Evolutionary conservation across 1,140 invertebrate genomes (phyloP), one percentile per base, ranked within the genome.

Genomic region (Drosophila albomicans): DNA sequence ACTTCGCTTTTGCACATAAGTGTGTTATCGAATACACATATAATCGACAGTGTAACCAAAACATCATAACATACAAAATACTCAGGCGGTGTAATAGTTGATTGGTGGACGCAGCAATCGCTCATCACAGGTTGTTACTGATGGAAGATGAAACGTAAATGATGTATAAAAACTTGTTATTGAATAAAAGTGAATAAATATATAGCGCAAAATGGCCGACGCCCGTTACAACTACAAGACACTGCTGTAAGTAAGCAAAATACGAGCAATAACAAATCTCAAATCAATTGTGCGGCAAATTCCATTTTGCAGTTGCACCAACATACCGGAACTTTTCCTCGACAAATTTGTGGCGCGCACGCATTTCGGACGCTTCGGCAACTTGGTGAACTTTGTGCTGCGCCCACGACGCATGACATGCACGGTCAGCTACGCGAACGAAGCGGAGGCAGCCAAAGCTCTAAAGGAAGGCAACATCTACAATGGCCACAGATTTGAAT

Each of bases 301-400:
- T 48, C 2, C 5, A n/a, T 3, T 54, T 62, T 70, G 7, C 75
- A 95, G 94, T 52, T 96, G 95, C 77, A 92, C 93, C 7, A 93
- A 95, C 78, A 95, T 96, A 28, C 96, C 96, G 1, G 94, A 95
- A 63, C 79, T 93, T 3, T 93, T 96, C 45, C 94, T 96, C n/a
- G 91, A 95, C 75, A 94, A 94, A 78, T 86, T 91, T 58, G 87
- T 94, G 51, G 95, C 95, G 2, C 95, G 95, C 68, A 93, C 94
- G 57, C 94, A 96, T 81, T 96, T 96, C 65, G 92, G 93, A 6
- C 94, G 94, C 64, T 96, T 95, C 90, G 96, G 96, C 0, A 93
- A 91, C 41, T 93, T 95, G 11, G 91, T 93, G 1, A 94, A 94
- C 69, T 94, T 96, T 46, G 93, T 94, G 15, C 93, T 96, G 56